phyloP scores from a whole-genome alignment of 2,797 vertebrate genomes.

The Semotilus atromaculatus region DNA sequence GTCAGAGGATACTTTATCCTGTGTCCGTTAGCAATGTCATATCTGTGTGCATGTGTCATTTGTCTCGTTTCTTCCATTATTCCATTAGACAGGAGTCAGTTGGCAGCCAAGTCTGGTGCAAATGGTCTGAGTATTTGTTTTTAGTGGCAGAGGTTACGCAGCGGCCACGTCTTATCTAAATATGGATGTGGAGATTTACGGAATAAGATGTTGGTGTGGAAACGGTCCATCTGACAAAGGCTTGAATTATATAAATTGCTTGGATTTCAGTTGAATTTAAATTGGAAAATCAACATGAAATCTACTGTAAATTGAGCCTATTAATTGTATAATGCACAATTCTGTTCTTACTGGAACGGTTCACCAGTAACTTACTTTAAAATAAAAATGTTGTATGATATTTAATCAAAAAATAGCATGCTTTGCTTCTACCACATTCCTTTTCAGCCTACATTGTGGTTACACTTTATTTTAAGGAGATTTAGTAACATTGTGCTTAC shows the following conservation, averaged over 20 bases:
- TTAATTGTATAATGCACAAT: background rate
- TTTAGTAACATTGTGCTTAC: too few relatives aligned
- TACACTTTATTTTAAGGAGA: background rate
- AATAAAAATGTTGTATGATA: too few relatives aligned
- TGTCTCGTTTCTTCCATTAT: conserved; percentile 56
- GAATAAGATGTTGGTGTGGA: conserved; percentile 50
- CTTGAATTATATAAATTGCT: conserved; percentile 50
- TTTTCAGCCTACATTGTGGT: background rate
- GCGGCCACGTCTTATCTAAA: conserved; percentile 59
- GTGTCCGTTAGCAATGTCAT: conserved; percentile 52
- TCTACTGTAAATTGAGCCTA: background rate
- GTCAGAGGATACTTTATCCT: conserved; percentile 10
- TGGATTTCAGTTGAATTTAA: background rate
- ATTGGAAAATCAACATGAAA: background rate
- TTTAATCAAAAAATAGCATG: background rate
- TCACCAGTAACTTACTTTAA: too few relatives aligned
- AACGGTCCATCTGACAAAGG: conserved; percentile 48
- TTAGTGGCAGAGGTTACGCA: conserved; percentile 64
- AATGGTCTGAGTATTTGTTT: conserved; percentile 69
- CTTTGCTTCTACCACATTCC: background rate
- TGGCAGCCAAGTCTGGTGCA: conserved; percentile 28
- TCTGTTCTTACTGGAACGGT: background rate
- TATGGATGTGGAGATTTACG: conserved; percentile 62
- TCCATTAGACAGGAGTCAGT: conserved; percentile 26
- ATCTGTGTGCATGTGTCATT: conserved; percentile 46